phyloP scores from a whole-genome alignment of 2,113 vertebrate species.

The Anarhynchus alexandrinus region DNA sequence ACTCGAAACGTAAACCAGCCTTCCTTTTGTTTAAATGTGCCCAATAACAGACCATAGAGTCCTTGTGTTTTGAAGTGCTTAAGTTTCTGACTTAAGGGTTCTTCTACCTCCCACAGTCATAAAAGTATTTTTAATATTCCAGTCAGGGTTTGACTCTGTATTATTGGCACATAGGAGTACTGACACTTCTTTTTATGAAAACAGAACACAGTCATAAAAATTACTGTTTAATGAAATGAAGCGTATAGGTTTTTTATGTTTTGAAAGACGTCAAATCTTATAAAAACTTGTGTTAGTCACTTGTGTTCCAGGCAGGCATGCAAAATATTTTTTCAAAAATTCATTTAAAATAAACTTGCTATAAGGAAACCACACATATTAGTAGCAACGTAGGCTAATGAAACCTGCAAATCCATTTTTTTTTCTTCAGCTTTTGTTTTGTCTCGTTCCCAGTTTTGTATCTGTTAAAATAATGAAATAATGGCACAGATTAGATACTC shows the following conservation, averaged over 20 bases:
- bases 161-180: background rate
- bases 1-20: background rate
- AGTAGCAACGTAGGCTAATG: background rate
- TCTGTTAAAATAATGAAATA: background rate
- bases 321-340: background rate
- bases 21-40: background rate
- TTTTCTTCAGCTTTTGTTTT: background rate
- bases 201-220: background rate
- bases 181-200: background rate
- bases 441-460: background rate
- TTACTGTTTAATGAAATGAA: background rate
- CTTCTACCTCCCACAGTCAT: background rate
- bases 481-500: background rate
- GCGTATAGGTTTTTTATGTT: background rate
- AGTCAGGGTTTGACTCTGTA: background rate
- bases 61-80: background rate
- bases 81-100: background rate
- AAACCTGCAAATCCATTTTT: background rate
- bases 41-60: background rate
- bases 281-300: background rate
- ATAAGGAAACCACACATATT: background rate
- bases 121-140: conserved; percentile 40
- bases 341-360: background rate
- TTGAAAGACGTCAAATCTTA: background rate
- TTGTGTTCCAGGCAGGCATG: background rate